Evolutionary conservation across 64 coral and sea anemone species (phyloP), one percentile per base, ranked within the genome.

Genomic region (Montipora sp.): DNA sequence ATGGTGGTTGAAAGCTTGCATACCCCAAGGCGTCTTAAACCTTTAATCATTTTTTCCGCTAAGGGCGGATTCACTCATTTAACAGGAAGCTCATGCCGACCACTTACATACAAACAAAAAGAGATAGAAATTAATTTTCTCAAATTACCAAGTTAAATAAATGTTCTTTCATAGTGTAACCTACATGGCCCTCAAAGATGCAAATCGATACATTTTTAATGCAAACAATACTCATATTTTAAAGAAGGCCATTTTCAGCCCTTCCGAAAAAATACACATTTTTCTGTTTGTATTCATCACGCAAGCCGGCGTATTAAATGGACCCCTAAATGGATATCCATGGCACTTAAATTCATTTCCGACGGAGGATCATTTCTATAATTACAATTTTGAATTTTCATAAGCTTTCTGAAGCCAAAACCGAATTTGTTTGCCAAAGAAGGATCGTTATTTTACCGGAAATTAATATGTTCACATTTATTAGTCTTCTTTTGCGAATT

Each of bases 401-500:
- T 51, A 84, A 84, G 82, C 82, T 15, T 43, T 84, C 70, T 20
- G 36, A 84, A 70, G 61, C 16, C 44, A 48, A 84, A 84, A 84
- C 69, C 60, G 82, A 84, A 84, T 84, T 70, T 84, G 65, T 71
- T 84, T 84, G 63, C 82, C 82, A 48, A 70, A n/a, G 82, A 57
- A 27, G 63, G 65, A 84, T 71, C 49, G 90, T 77, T 84, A 60
- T 84, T 77, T 92, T 23, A 83, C 90, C 90, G 90, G 90, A 92
- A 92, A 83, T 81, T 83, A 84, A 84, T 92, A 60, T 45, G 50
- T 68, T 71, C 67, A 81, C 80, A 90, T 90, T 90, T 83, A 92
- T 81, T 84, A 49, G 79, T 92, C 90, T 84, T 92, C 80, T 92
- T 57, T 84, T 84, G 71, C 80, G 82, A 92, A 92, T 92, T 92